A percentile compares a stretch with the other conserved stretches of the same genome.
Evolutionary conservation across 2,888 invertebrate species (phyloP).

Genomic region (Thymelicus acteon): DNA sequence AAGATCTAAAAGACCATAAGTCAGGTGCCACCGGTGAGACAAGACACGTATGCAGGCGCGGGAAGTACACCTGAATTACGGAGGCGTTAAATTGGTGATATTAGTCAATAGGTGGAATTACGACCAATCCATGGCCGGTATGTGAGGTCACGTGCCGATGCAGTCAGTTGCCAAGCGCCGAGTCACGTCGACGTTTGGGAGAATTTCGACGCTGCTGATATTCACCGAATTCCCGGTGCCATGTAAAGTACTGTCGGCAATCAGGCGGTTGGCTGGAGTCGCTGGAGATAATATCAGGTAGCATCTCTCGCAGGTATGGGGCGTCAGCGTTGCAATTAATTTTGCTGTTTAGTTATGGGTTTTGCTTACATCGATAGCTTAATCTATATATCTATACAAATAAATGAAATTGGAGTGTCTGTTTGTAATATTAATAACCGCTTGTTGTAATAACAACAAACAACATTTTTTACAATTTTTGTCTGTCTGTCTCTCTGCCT

Average conservation of each 20-base stretch:
- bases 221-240: not conserved
- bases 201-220: constrained; percentile 28
- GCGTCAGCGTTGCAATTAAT: too few species aligned
- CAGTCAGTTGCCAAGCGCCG: constrained; percentile 22
- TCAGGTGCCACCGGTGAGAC: not conserved
- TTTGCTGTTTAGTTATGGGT: too few species aligned
- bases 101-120: constrained; percentile 30
- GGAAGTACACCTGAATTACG: constrained; percentile 12
- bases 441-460: too few species aligned
- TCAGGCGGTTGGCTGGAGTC: not conserved
- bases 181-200: constrained; percentile 22
- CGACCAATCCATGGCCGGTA: constrained; percentile 19
- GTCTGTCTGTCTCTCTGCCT: too few species aligned
- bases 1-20: not conserved
- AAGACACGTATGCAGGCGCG: not conserved
- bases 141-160: constrained; percentile 31
- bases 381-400: too few species aligned
- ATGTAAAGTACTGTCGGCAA: not conserved
- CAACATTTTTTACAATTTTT: too few species aligned
- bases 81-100: constrained; percentile 26
- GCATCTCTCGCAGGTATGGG: not conserved
- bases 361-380: too few species aligned
- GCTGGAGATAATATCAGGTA: not conserved
- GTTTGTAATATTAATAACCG: too few species aligned
- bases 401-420: too few species aligned